Evolutionary conservation across 2,888 invertebrate species (phyloP).

Genomic region (Rhagonycha lutea): DNA sequence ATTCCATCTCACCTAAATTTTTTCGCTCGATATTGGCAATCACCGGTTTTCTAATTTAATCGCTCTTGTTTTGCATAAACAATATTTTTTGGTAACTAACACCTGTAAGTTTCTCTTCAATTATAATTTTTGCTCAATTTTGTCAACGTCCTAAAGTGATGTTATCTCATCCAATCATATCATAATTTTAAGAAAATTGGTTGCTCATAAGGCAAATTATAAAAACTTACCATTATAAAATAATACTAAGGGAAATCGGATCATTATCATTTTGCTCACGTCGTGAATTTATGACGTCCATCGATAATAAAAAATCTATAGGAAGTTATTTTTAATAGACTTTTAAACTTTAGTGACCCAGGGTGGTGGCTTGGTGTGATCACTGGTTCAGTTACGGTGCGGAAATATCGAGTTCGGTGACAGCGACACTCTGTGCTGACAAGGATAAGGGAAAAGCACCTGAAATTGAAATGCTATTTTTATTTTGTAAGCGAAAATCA

Average conservation of each 20-base stretch:
- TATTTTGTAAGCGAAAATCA: neutral
- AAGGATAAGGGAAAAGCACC: neutral
- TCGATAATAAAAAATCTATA: neutral
- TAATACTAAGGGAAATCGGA: neutral
- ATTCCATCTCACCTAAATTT: conserved; percentile 6
- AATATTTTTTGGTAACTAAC: neutral
- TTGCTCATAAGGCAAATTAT: neutral
- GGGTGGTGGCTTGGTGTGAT: neutral
- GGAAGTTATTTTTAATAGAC: neutral
- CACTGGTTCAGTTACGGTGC: neutral
- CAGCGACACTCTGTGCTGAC: neutral
- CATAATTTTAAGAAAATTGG: neutral
- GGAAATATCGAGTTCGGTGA: no score
- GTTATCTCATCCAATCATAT: neutral
- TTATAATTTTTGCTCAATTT: neutral
- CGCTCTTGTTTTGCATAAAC: neutral
- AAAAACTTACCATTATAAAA: neutral
- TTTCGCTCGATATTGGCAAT: neutral
- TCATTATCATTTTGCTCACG: neutral
- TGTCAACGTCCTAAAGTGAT: neutral
- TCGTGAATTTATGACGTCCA: neutral
- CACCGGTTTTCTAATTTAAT: neutral
- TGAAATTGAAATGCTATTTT: neutral
- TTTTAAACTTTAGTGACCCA: neutral
- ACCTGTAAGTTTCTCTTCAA: neutral